Base-by-base conservation (phyloP, 2,113 vertebrate genomes). In the Perognathus longimembris region DNA sequence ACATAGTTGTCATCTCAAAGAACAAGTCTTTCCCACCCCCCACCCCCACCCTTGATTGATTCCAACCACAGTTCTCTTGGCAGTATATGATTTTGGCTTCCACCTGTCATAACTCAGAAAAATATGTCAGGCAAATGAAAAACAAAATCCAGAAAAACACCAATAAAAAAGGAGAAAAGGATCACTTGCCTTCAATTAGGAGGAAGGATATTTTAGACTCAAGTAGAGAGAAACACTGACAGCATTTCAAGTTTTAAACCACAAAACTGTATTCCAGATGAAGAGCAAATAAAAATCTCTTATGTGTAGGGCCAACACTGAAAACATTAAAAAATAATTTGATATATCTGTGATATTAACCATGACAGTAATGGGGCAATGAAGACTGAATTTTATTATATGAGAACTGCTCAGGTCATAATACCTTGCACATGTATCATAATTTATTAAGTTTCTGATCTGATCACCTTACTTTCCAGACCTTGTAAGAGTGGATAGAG, bases 91-190 rank as follows among this genome's bases (percentile, higher is more conserved):
- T 28, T 34, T 92, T 95, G 94, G 93, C 85, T 89, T 91, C 81
- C 85, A 93, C 92, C 85, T 95, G 69, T 89, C 40, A 70, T 85
- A 95, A 85, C 38, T 89, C 57, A 85, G 91, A 88, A 78, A 42
- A 84, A 96, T 95, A 78, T 73, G 93, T 85, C 80, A 80, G 88
- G 84, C 88, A 90, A 89, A 40, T 67, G 66, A 67, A 92, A 95
- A 95, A 76, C 63, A 81, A 91, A 92, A 85, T 75, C 50, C 64
- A 95, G 64, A 57, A 89, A 93, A 84, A 81, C 9, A 57, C 40
- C 73, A 87, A 69, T 38, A 81, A 57, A 86, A 54, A 89, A 34
- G 59, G 74, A 89, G 69, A 92, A 95, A 95, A 85, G 30, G 88
- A 89, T 89, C 81, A 70, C 61, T 96, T 96, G 89, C 63, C 88